phyloP scores from a whole-genome alignment of 2,797 vertebrate species.

The Pogonophryne albipinna region DNA sequence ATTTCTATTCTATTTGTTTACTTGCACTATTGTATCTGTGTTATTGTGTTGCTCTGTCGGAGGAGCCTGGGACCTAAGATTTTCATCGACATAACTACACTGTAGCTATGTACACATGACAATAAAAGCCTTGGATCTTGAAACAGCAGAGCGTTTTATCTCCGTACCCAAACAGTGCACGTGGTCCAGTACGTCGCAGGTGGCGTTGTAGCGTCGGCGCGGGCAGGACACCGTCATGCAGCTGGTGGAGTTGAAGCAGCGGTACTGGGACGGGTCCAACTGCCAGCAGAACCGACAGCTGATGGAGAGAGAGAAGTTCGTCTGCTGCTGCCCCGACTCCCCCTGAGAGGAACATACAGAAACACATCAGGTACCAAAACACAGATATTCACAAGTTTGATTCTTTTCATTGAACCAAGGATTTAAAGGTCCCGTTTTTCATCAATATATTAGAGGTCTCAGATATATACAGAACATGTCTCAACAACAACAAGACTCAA shows the following conservation, averaged over 20 bases:
- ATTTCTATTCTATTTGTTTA: too few relatives aligned
- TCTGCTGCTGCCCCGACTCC: slow-evolving; percentile 81
- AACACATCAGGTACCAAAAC: not conserved
- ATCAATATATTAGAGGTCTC: too few relatives aligned
- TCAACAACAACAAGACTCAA: not conserved
- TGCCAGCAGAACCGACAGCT: slow-evolving; percentile 98
- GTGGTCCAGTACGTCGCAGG: slow-evolving; percentile 92
- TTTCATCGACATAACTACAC: too few relatives aligned
- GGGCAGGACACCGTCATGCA: slow-evolving; percentile 96
- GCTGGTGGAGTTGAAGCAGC: slow-evolving; percentile 90
- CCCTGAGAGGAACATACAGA: slow-evolving; percentile 78
- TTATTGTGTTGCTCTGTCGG: too few relatives aligned
- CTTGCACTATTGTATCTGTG: too few relatives aligned
- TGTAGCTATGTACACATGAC: too few relatives aligned
- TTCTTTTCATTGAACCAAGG: too few relatives aligned
- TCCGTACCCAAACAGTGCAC: slow-evolving; percentile 96
- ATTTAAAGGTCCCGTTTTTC: too few relatives aligned
- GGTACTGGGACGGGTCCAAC: slow-evolving; percentile 90
- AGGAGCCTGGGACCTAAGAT: too few relatives aligned
- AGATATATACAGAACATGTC: too few relatives aligned
- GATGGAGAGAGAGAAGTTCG: slow-evolving; percentile 89
- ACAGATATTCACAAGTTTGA: not conserved
- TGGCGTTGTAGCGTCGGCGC: slow-evolving; percentile 90
- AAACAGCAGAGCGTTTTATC: not conserved
- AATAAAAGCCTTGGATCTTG: too few relatives aligned